Evolutionary conservation across 2,888 invertebrate genomes (phyloP), one percentile per base, ranked within the genome.

Genomic region (Eulithis prunata): DNA sequence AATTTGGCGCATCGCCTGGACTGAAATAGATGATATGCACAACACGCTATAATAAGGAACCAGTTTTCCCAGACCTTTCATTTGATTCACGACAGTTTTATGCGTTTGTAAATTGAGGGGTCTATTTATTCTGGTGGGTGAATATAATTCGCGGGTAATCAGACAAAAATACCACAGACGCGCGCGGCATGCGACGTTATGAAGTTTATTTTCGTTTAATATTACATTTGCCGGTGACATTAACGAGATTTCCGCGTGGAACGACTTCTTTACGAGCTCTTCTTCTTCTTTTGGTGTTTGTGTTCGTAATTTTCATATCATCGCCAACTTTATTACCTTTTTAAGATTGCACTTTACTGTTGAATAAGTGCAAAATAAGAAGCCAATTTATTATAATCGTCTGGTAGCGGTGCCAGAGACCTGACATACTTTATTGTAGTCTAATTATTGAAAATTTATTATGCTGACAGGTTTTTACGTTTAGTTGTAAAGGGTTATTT

Each of bases 21-120:
- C 75, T 46, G 55, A 76, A 80, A 83, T 80, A 83, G 72, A 72
- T 65, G 67, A 52, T 82, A 78, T 80, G 80, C 80, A 84, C 78
- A 76, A 74, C 71, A 71, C 52, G 56, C 55, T 61, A 67, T 69
- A 61, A 21, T 43, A 57, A 57, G 38, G 59, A 61, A 32, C 61
- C 55, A 62, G 57, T 59, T 52, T 47, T n/a, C 43, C 4, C 51
- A 46, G 61, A 61, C 11, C 68, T 45, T 46, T 61, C n/a, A n/a
- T 52, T 55, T 13, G 38, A 28, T 41, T 54, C 56, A 28, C n/a
- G 6, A 14, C 43, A 28, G 47, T 45, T 21, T 49, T 10, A 12
- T 64, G 28, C 45, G 45, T 46, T 54, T 49, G 10, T 28, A 43
- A 61, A 32, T 45, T 14, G 56, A 46, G 7, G 51, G 64, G 41